Percentiles rank a stretch among this genome's conserved stretches.
Evolutionary conservation across 2,113 vertebrate genomes (phyloP).

Genomic region (Microtus ochrogaster): DNA sequence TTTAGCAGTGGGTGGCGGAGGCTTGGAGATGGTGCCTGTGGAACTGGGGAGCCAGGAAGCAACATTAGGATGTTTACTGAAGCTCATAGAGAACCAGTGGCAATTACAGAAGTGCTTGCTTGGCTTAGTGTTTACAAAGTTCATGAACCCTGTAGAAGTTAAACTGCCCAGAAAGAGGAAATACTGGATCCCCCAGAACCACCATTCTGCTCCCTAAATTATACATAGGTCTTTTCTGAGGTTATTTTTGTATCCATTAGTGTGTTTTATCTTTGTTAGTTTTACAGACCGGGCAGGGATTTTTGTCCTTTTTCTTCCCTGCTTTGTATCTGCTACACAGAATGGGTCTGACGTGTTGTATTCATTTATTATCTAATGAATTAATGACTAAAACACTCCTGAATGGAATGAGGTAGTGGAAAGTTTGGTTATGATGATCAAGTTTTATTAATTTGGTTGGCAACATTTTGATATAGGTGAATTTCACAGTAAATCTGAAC

Average conservation of each 20-base stretch:
- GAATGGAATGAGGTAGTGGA: background rate
- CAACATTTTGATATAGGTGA: slow-evolving; percentile 10
- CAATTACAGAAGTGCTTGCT: background rate
- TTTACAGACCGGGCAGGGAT: background rate
- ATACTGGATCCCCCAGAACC: background rate
- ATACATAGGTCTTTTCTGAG: background rate
- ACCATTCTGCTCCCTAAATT: background rate
- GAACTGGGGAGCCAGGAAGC: background rate
- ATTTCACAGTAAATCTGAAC: background rate
- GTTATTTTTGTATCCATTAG: background rate
- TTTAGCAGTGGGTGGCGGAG: background rate
- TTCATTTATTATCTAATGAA: background rate
- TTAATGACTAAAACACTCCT: slow-evolving; percentile 8
- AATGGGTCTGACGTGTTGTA: background rate
- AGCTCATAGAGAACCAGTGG: background rate
- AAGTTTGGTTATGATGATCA: background rate
- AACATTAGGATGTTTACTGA: background rate
- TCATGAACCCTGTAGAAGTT: background rate
- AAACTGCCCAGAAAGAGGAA: slow-evolving; percentile 9
- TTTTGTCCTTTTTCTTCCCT: slow-evolving; percentile 14
- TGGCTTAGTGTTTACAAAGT: background rate
- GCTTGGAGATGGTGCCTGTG: background rate
- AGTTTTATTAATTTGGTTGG: background rate
- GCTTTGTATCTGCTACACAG: background rate
- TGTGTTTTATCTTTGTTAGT: background rate